Conservation (phyloP, 2,888 invertebrate species). For the Ichneumoninae sp. region DNA sequence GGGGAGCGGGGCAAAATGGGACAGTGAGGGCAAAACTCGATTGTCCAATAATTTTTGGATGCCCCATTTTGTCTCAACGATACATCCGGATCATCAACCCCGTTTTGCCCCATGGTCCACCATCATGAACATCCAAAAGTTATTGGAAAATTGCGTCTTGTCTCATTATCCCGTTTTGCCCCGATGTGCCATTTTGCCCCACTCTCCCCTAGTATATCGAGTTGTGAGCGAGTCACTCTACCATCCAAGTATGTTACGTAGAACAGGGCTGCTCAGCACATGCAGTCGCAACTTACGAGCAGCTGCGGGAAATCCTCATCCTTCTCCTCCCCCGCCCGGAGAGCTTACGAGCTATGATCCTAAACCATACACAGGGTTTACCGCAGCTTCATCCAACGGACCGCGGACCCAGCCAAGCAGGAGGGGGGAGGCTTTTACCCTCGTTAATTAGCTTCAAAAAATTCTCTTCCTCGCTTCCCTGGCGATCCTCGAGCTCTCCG, state of each 20-base stretch:
- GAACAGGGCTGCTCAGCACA: slow-evolving; percentile 20
- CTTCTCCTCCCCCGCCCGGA: background rate
- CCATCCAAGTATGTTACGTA: background rate
- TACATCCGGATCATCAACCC: too few species aligned
- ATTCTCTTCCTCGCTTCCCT: slow-evolving; percentile 68
- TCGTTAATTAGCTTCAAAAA: slow-evolving; percentile 75
- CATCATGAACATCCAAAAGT: too few species aligned
- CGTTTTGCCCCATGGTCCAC: too few species aligned
- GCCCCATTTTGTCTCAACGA: too few species aligned
- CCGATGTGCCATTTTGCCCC: too few species aligned
- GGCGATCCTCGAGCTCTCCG: slow-evolving; percentile 46
- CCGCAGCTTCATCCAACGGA: slow-evolving; percentile 40
- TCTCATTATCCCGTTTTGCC: too few species aligned
- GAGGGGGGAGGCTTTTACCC: slow-evolving; percentile 34
- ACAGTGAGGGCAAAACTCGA: too few species aligned
- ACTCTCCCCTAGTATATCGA: background rate
- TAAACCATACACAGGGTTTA: slow-evolving; percentile 44
- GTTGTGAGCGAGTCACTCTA: slow-evolving; percentile 33
- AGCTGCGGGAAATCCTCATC: slow-evolving; percentile 44
- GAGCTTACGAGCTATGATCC: slow-evolving; percentile 33
- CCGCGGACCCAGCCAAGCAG: background rate
- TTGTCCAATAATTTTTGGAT: too few species aligned
- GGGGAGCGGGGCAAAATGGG: too few species aligned
- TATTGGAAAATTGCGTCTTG: too few species aligned
- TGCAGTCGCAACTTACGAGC: slow-evolving; percentile 45